Conservation (phyloP, 2,888 invertebrate species). For the Liopterus haemorrhoidalis region DNA sequence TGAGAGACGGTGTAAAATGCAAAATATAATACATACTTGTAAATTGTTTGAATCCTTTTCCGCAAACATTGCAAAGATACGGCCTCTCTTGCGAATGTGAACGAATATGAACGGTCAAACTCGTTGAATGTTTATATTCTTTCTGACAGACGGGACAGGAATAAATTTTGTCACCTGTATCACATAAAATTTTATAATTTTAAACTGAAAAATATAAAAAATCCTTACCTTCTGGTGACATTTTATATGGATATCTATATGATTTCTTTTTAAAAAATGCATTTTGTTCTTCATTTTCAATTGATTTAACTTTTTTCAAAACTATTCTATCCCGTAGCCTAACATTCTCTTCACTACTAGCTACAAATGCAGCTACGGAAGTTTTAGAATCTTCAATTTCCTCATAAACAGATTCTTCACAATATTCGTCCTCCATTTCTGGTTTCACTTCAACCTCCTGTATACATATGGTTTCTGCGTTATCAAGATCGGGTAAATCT, state of each 20-base stretch:
- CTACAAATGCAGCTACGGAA: constrained; percentile 20
- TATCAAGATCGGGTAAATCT: too few species aligned
- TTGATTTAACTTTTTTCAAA: constrained; percentile 17
- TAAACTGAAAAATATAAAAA: too few species aligned
- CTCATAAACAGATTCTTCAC: too few species aligned
- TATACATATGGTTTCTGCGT: background rate
- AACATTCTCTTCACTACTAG: constrained; percentile 25
- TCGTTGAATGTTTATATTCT: constrained; percentile 33
- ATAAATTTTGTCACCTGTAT: constrained; percentile 29
- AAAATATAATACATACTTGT: too few species aligned
- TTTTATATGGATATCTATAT: too few species aligned
- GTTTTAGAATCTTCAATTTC: background rate
- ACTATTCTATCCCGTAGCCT: constrained; percentile 20
- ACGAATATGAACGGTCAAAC: constrained; percentile 39
- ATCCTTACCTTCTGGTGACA: too few species aligned
- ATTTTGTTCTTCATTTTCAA: constrained; percentile 10
- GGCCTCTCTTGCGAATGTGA: constrained; percentile 41
- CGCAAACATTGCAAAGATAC: constrained; percentile 40
- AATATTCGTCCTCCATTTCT: too few species aligned
- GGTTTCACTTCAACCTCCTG: constrained; percentile 5
- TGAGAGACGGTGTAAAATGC: too few species aligned
- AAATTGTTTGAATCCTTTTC: constrained; percentile 40
- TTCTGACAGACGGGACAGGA: constrained; percentile 30
- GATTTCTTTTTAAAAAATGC: constrained; percentile 7
- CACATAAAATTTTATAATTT: constrained; percentile 21